phyloP scores from a whole-genome alignment of 2,888 invertebrate genomes.

The Spialia ferax region DNA sequence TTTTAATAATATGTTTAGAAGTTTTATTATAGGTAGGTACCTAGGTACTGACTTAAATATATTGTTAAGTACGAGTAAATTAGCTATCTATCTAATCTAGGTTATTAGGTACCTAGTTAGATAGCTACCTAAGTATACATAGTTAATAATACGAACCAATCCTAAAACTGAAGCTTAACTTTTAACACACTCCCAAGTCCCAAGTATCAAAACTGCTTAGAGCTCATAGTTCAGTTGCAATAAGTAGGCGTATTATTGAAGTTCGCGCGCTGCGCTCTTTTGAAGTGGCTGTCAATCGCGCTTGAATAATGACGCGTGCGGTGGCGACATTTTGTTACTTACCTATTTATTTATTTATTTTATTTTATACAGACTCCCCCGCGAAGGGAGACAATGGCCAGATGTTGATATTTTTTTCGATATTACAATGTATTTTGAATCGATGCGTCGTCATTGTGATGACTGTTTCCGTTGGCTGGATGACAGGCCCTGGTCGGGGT shows the following conservation, averaged over 20 bases:
- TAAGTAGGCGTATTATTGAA: slow-evolving; percentile 85
- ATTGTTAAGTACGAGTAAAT: too few species aligned
- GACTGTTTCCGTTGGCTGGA: slow-evolving; percentile 70
- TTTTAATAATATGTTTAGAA: too few species aligned
- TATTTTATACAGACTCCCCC: slow-evolving; percentile 72
- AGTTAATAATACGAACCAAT: too few species aligned
- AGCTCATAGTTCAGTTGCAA: slow-evolving; percentile 63
- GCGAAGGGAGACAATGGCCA: slow-evolving; percentile 79
- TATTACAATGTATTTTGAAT: slow-evolving; percentile 82
- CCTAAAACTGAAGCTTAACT: background rate
- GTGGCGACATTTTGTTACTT: slow-evolving; percentile 81
- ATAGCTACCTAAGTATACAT: too few species aligned
- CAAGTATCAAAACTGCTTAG: slow-evolving; percentile 58
- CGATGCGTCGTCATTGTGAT: slow-evolving; percentile 64
- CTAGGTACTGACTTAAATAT: too few species aligned
- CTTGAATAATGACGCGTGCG: slow-evolving; percentile 85
- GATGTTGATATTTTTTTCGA: slow-evolving; percentile 83
- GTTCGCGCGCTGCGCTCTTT: slow-evolving; percentile 54
- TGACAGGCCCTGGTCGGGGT: slow-evolving; percentile 40
- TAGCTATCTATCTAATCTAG: too few species aligned
- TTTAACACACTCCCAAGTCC: background rate
- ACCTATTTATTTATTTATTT: slow-evolving; percentile 81
- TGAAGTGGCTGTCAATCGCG: slow-evolving; percentile 84
- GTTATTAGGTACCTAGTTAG: too few species aligned
- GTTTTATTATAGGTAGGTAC: too few species aligned